Conservation (phyloP, 2,888 invertebrate genomes). For the Allolobophora icterica region DNA sequence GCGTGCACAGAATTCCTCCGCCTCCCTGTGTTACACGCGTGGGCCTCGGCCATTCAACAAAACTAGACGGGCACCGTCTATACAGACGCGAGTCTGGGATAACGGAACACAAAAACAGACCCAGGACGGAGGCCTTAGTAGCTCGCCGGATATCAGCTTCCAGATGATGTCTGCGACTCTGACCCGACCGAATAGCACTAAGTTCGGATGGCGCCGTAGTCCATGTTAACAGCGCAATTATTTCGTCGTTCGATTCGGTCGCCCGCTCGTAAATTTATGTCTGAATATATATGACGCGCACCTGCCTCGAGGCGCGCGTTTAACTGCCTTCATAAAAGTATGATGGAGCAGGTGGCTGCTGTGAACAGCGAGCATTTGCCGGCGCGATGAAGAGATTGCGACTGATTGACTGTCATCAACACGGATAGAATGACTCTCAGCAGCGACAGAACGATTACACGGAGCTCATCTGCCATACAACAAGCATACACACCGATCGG, state of each 20-base stretch:
- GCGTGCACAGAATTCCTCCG: background rate
- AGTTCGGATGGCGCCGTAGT: background rate
- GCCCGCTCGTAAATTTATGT: background rate
- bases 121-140: background rate
- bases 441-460: background rate
- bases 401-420: background rate
- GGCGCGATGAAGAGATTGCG: background rate
- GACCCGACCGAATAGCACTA: background rate
- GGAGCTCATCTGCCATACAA: background rate
- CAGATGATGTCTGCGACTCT: background rate
- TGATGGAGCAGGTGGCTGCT: background rate
- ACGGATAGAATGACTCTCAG: background rate
- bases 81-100: background rate
- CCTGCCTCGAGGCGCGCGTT: background rate
- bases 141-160: background rate
- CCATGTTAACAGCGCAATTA: conserved; percentile 5
- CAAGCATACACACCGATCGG: background rate
- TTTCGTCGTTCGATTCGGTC: background rate
- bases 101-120: background rate
- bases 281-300: background rate
- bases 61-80: background rate
- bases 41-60: background rate
- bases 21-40: background rate
- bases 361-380: background rate
- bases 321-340: conserved; percentile 1